Evolutionary conservation across 2,113 vertebrate genomes (phyloP).

Genomic region (Speoplatyrhinus poulsoni): DNA sequence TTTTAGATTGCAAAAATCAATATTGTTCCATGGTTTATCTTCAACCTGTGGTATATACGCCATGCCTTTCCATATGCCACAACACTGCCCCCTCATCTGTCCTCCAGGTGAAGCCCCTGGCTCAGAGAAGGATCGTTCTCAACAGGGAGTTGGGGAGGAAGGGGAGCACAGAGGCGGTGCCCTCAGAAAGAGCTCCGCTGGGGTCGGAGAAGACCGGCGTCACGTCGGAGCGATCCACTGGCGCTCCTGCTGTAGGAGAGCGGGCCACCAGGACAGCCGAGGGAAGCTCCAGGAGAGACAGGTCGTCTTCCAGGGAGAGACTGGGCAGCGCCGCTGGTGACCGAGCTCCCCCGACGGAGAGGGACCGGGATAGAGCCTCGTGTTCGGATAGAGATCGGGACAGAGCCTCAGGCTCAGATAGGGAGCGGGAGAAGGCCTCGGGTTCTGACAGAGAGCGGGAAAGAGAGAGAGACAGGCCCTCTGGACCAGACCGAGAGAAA

Average conservation of each 20-base stretch:
- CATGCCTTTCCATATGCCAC: neutral
- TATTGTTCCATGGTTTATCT: no score
- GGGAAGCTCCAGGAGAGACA: conserved; percentile 41
- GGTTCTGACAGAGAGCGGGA: conserved; percentile 22
- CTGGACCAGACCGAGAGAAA: neutral
- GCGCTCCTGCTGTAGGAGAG: conserved; percentile 31
- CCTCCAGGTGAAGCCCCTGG: conserved; percentile 56
- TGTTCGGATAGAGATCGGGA: conserved; percentile 40
- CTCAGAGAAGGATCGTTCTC: conserved; percentile 64
- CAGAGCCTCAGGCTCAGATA: conserved; percentile 3
- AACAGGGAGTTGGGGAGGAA: conserved; percentile 68
- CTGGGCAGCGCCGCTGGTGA: conserved; percentile 29
- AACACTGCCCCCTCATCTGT: neutral
- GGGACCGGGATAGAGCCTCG: conserved; percentile 39
- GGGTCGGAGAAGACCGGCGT: conserved; percentile 45
- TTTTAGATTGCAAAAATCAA: no score
- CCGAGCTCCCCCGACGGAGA: conserved; percentile 45
- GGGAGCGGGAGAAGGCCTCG: neutral
- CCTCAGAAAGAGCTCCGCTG: conserved; percentile 26
- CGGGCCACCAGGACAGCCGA: conserved; percentile 36
- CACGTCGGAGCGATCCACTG: conserved; percentile 35
- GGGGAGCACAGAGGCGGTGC: conserved; percentile 38
- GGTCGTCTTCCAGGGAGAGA: conserved; percentile 41
- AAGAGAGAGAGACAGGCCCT: conserved; percentile 23
- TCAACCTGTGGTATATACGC: neutral